phyloP scores from a whole-genome alignment of 2,888 invertebrate species.

The Melitaea athalia region DNA sequence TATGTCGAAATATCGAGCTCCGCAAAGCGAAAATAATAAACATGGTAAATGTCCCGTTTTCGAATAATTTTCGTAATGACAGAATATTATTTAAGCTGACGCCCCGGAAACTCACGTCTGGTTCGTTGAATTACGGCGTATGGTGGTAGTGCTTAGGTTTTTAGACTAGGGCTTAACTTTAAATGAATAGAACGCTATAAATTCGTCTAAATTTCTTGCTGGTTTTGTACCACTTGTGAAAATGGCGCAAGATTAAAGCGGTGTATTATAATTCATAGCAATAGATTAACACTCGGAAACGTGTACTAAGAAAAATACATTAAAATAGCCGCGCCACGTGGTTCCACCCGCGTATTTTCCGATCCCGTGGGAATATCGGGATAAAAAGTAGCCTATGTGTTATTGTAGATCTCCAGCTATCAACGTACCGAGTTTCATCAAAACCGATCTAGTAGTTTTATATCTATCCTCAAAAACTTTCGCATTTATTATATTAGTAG shows the following conservation, averaged over 20 bases:
- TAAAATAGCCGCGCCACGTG: background rate
- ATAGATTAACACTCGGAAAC: background rate
- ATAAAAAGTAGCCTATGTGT: too few species aligned
- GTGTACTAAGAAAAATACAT: background rate
- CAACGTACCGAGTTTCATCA: too few species aligned
- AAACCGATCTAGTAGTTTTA: too few species aligned
- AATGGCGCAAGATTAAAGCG: background rate
- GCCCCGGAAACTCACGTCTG: slow-evolving; percentile 34
- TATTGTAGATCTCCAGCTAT: too few species aligned
- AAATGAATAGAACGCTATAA: slow-evolving; percentile 41
- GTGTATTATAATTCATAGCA: background rate
- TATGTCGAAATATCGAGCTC: too few species aligned
- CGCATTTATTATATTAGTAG: too few species aligned
- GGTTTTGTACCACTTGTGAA: slow-evolving; percentile 23
- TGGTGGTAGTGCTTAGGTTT: slow-evolving; percentile 39
- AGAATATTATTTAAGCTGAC: slow-evolving; percentile 46
- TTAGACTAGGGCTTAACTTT: slow-evolving; percentile 31
- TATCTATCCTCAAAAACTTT: too few species aligned
- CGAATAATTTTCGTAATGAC: too few species aligned
- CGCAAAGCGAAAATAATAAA: too few species aligned
- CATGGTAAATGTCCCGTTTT: too few species aligned
- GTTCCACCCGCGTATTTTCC: too few species aligned
- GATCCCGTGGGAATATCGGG: too few species aligned
- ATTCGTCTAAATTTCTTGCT: slow-evolving; percentile 31
- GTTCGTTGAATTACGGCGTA: slow-evolving; percentile 38